Evolutionary conservation across 1,140 invertebrate species (phyloP).

Genomic region (Trachelipus rathkii): DNA sequence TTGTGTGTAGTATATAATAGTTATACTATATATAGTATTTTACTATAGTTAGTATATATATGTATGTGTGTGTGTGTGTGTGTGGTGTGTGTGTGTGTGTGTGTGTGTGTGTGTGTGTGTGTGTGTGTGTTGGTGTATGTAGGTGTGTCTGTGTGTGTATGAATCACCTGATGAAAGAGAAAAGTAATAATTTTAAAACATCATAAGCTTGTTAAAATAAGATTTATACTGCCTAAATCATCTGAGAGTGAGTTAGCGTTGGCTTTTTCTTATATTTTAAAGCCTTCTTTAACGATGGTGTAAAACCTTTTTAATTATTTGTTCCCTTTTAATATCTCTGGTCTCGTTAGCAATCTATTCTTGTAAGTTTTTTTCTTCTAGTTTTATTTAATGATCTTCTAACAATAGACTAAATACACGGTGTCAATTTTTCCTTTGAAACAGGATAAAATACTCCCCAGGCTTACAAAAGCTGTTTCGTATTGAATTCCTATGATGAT

Average conservation of each 20-base stretch:
- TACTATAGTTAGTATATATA: not conserved
- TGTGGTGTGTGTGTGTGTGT: too few species aligned
- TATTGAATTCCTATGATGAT: constrained; percentile 5
- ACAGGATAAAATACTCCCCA: constrained; percentile 6
- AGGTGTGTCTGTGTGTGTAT: not conserved
- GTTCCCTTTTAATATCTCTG: not conserved
- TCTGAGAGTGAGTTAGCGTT: too few species aligned
- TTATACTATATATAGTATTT: too few species aligned
- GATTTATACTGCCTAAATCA: too few species aligned
- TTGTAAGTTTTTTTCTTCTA: not conserved
- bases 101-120: not conserved
- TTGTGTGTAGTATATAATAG: not conserved
- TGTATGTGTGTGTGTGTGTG: not conserved
- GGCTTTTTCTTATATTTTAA: not conserved
- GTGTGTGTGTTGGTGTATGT: not conserved
- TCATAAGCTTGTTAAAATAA: too few species aligned
- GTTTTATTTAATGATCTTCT: not conserved
- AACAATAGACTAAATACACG: constrained; percentile 4
- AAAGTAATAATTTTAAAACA: too few species aligned
- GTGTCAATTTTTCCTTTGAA: not conserved
- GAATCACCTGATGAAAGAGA: too few species aligned
- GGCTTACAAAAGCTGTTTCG: not conserved
- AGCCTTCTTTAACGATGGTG: not conserved
- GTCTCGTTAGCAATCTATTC: not conserved
- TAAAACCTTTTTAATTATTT: constrained; percentile 7